A percentile compares a stretch with the other conserved stretches of the same genome.
Conservation (phyloP, 2,113 vertebrate species). For the Balaenoptera acutorostrata region DNA sequence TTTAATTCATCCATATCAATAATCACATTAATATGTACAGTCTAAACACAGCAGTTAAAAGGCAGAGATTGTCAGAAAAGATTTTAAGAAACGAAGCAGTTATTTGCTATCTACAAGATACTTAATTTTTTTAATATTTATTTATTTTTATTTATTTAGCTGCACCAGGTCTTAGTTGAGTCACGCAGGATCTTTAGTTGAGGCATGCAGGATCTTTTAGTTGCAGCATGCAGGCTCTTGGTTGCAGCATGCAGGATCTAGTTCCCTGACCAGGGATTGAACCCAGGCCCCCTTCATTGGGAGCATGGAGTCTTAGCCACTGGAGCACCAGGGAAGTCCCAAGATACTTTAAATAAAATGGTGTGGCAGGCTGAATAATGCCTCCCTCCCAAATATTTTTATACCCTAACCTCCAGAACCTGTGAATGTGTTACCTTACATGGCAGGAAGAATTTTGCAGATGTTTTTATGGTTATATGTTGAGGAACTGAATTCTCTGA, state of each 20-base stretch:
- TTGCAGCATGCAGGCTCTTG: too few species aligned
- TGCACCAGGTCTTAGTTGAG: too few species aligned
- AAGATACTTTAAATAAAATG: background rate
- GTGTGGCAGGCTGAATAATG: background rate
- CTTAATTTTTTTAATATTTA: background rate
- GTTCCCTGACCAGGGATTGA: too few species aligned
- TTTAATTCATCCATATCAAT: background rate
- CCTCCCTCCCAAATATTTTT: background rate
- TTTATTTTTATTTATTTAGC: too few species aligned
- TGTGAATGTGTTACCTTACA: background rate
- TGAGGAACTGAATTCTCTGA: background rate
- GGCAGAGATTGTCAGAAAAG: background rate
- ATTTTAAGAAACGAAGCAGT: background rate
- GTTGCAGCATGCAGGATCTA: too few species aligned
- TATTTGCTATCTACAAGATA: background rate
- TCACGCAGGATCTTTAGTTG: too few species aligned
- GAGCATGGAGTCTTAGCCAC: too few species aligned
- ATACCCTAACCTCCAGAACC: background rate
- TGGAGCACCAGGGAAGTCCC: too few species aligned
- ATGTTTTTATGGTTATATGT: background rate
- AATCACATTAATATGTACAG: background rate
- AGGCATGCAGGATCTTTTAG: too few species aligned
- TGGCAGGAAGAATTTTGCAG: background rate
- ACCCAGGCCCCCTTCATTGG: too few species aligned
- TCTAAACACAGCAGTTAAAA: background rate